A percentile compares a stretch with the other conserved stretches of the same genome.
Evolutionary conservation across 2,888 invertebrate genomes (phyloP).

Genomic region (Parelbella ahira): DNA sequence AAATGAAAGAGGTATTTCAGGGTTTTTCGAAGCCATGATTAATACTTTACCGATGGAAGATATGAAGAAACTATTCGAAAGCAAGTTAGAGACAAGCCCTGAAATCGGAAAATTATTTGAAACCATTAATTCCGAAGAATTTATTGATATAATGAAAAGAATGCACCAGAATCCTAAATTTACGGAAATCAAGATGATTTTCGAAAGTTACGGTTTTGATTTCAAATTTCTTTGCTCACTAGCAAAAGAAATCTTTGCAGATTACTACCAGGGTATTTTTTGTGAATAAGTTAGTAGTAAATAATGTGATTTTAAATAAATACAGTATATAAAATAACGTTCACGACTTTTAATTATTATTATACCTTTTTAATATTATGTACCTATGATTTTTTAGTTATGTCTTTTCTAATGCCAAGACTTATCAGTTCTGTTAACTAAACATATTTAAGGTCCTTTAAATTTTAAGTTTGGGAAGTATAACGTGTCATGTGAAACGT

Average conservation of each 20-base stretch:
- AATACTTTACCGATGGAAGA: conserved; percentile 39
- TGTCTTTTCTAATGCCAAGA: too few species aligned
- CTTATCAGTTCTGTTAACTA: too few species aligned
- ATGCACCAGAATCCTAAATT: conserved; percentile 42
- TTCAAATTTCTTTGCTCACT: conserved; percentile 39
- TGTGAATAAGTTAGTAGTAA: conserved; percentile 30
- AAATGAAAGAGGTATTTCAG: conserved; percentile 35
- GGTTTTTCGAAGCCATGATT: conserved; percentile 39
- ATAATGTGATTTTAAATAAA: neutral
- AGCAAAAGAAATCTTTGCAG: conserved; percentile 39
- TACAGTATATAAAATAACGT: too few species aligned
- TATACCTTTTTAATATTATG: too few species aligned
- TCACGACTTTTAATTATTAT: too few species aligned
- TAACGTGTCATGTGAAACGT: too few species aligned
- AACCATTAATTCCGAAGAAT: conserved; percentile 42
- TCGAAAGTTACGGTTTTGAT: conserved; percentile 42
- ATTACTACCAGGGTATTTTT: conserved; percentile 39
- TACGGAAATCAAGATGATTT: conserved; percentile 36
- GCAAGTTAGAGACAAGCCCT: conserved; percentile 38
- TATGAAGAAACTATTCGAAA: conserved; percentile 42
- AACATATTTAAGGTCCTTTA: too few species aligned
- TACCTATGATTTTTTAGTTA: too few species aligned
- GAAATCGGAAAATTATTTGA: conserved; percentile 40
- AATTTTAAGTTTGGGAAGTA: too few species aligned
- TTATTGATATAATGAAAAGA: conserved; percentile 41